phyloP scores from a whole-genome alignment of 1,140 invertebrate species.

The Heterodera carotae region DNA sequence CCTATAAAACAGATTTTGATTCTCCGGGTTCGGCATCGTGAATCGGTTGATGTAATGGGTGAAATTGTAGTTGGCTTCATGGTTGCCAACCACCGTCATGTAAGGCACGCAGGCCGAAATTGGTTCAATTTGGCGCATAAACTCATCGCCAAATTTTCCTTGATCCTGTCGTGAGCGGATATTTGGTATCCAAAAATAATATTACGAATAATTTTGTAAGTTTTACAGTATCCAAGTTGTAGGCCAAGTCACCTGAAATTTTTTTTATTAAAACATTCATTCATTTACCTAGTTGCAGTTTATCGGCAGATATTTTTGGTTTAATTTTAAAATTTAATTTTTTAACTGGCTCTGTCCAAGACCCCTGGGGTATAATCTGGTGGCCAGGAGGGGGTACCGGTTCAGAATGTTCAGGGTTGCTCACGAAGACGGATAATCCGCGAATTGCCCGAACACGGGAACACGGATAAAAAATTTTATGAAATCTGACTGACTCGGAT shows the following conservation, averaged over 20 bases:
- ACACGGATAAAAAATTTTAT: no score
- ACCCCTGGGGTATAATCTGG: no score
- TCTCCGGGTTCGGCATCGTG: constrained; percentile 49
- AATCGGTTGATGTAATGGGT: constrained; percentile 50
- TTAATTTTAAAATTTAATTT: no score
- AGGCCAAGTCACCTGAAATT: constrained; percentile 51
- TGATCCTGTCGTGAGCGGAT: constrained; percentile 29
- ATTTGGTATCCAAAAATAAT: neutral
- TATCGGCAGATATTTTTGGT: no score
- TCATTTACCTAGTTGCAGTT: no score
- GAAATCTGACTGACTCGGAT: no score
- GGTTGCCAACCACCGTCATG: constrained; percentile 85
- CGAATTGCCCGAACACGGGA: no score
- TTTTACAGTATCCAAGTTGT: constrained; percentile 68
- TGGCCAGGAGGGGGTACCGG: no score
- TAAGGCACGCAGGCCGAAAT: constrained; percentile 85
- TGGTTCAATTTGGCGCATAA: constrained; percentile 84
- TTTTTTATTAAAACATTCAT: neutral
- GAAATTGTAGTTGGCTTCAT: constrained; percentile 46
- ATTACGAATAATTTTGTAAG: neutral
- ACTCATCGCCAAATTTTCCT: constrained; percentile 78
- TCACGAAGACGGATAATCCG: no score
- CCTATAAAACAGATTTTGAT: constrained; percentile 64
- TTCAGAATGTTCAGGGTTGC: no score
- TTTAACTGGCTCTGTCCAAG: no score